Base-by-base conservation (phyloP, 64 coral and sea anemone species). In the Montipora cactus region DNA sequence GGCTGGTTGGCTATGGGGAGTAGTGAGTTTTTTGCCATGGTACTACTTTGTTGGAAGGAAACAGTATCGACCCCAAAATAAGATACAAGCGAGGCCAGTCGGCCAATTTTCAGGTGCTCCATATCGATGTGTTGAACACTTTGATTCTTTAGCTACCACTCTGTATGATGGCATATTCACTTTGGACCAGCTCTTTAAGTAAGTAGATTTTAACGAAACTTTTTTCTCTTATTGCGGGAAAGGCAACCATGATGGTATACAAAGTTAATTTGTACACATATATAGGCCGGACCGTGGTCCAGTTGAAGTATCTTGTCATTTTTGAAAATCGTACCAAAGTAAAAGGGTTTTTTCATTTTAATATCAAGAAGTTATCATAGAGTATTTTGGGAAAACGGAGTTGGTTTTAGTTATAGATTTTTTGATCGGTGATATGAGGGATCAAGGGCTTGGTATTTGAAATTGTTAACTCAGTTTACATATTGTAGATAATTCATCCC, bases 111-210 rank as follows among this genome's bases (percentile, higher is more conserved):
- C 98, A 13, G 95, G 98, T 0, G 79, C 92, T 1, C 94, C 95
- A 5, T 95, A 94, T 70, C 92, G 98, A 75, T 95, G 94, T 81
- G 80, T 96, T 7, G 98, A 99, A 89, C 98, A 96, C 23, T 96
- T 96, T 49, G 89, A 94, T 84, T 92, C 92, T 46, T 85, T 96
- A 18, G 81, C 92, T 49, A 96, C 84, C 52, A 90, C 98, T 48
- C 77, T 96, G 2, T 91, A 94, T 67, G 93, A 96, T 61, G 95
- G 98, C 53, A 91, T 96, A 94, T 92, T 83, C 37, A 99, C 98
- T 6, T 86, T 99, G 92, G 98, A 99, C 75, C 95, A 99, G 74
- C 88, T 96, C 57, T 99, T 99, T 77, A 99, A 95, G 98, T 99
- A 79, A 75, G 95, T 89, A 21, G 8, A 22, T 18, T 44, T 1